phyloP scores from a whole-genome alignment of 2,888 invertebrate species.

The Drosophila pegasa region DNA sequence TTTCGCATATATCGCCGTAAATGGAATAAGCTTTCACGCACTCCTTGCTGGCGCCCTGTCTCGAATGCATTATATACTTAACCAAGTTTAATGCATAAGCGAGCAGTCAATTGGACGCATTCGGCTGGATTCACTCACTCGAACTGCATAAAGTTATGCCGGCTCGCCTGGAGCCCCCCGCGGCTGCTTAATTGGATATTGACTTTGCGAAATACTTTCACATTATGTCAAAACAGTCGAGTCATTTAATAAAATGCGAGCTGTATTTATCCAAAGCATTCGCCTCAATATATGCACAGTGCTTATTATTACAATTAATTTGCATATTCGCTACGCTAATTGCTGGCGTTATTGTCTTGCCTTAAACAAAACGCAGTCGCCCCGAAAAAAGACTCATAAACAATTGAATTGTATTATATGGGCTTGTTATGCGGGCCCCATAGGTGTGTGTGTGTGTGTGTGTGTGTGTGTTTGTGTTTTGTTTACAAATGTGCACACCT shows the following conservation, averaged over 20 bases:
- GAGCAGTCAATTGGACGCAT: constrained; percentile 14
- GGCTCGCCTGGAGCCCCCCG: constrained; percentile 8
- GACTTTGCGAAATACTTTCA: constrained; percentile 11
- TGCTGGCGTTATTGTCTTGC: constrained; percentile 39
- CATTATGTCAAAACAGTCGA: constrained; percentile 17
- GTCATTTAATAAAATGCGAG: constrained; percentile 24
- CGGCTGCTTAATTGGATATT: constrained; percentile 12
- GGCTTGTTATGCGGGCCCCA: constrained; percentile 11
- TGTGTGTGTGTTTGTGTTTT: constrained; percentile 10
- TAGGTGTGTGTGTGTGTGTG: not conserved
- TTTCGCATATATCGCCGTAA: not conserved
- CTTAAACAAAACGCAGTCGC: constrained; percentile 54
- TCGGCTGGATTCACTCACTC: constrained; percentile 14
- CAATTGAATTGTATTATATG: constrained; percentile 40
- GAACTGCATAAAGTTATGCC: constrained; percentile 15
- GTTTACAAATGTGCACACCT: constrained; percentile 42
- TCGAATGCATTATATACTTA: constrained; percentile 11
- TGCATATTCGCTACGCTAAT: constrained; percentile 47
- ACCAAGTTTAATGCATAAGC: constrained; percentile 21
- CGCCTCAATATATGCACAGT: constrained; percentile 45
- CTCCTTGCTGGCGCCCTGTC: not conserved
- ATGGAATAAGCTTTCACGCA: not conserved
- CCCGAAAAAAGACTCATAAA: constrained; percentile 55
- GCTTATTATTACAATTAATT: constrained; percentile 57
- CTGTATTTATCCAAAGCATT: constrained; percentile 28